These are phyloP conservation scores for Pituophis catenifer DNA, from an alignment of 2,113 vertebrate species.

Conservation along the genomic window DNA sequence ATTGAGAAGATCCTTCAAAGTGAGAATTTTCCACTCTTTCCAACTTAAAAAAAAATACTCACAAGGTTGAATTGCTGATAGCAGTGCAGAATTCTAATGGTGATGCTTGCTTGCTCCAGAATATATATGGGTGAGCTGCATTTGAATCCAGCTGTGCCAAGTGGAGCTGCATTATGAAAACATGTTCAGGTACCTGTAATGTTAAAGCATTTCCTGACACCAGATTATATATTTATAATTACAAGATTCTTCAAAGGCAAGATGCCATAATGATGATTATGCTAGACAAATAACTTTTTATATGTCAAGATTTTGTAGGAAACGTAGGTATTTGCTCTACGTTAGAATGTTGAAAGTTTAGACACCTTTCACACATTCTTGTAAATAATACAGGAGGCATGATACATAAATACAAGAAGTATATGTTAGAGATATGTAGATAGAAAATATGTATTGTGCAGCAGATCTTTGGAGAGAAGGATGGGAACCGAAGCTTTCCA, in stretches of 20 bases:
- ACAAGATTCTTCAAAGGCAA: background rate
- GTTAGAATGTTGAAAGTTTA: background rate
- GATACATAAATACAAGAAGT: background rate
- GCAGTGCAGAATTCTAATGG: background rate
- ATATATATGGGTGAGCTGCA: background rate
- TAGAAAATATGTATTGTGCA: background rate
- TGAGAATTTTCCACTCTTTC: background rate
- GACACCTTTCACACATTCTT: background rate
- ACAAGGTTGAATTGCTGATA: slow-evolving; percentile 3
- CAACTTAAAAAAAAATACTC: slow-evolving; percentile 11
- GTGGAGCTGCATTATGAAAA: background rate
- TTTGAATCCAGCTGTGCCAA: background rate
- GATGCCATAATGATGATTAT: background rate
- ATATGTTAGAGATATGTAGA: background rate
- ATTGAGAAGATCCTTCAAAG: background rate
- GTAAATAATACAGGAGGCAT: background rate
- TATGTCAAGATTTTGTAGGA: background rate
- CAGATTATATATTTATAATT: background rate
- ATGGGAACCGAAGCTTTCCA: background rate
- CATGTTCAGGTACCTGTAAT: background rate
- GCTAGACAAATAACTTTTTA: background rate
- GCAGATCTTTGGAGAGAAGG: background rate
- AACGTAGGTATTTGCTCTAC: background rate
- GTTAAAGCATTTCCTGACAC: background rate
- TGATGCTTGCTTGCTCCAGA: background rate